A percentile compares a stretch with the other conserved stretches of the same genome.
Evolutionary conservation across 2,888 invertebrate species (phyloP).

Genomic region (Drosophila testacea): DNA sequence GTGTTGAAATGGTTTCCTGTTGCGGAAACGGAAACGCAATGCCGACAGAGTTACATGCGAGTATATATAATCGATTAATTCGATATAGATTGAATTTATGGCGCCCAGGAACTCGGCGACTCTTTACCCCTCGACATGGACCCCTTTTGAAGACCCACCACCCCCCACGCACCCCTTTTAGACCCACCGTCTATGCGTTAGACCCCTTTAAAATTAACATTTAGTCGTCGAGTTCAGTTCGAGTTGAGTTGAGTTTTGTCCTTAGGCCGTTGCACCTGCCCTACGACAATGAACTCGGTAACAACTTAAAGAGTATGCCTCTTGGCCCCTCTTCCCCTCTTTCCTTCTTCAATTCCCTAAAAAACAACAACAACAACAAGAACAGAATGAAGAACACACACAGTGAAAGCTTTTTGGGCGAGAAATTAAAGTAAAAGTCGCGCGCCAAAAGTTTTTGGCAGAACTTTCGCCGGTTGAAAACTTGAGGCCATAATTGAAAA

Average conservation of each 20-base stretch:
- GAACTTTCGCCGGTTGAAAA: constrained; percentile 74
- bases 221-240: constrained; percentile 19
- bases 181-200: constrained; percentile 10
- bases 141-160: background rate
- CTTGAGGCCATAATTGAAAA: constrained; percentile 78
- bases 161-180: background rate
- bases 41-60: constrained; percentile 81
- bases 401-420: constrained; percentile 32
- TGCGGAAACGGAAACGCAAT: constrained; percentile 84
- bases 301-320: constrained; percentile 50
- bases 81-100: constrained; percentile 85
- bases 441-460: constrained; percentile 68
- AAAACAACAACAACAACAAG: constrained; percentile 24
- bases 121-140: background rate
- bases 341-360: constrained; percentile 3
- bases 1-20: constrained; percentile 70
- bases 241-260: constrained; percentile 26
- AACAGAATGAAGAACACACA: constrained; percentile 11
- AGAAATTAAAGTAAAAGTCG: constrained; percentile 78
- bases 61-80: constrained; percentile 84
- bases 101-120: constrained; percentile 37
- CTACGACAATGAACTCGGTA: constrained; percentile 65
- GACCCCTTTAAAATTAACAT: constrained; percentile 38
- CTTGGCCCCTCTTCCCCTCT: background rate
- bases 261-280: constrained; percentile 73